Conservation (phyloP, 2,797 vertebrate species). For the Staurois parvus region DNA sequence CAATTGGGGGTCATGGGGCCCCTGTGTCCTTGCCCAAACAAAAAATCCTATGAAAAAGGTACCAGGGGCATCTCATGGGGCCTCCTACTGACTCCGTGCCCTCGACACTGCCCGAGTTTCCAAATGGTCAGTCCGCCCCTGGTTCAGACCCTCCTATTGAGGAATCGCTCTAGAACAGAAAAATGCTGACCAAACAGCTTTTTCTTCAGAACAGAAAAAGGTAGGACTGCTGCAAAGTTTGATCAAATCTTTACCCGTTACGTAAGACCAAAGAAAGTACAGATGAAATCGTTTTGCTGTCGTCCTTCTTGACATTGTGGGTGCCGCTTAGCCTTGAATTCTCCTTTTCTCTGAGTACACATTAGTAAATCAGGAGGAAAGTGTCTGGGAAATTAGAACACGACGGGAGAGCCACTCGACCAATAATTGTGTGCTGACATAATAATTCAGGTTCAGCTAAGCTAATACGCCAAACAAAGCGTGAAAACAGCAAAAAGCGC, state of each 20-base stretch:
- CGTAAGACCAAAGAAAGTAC: not conserved
- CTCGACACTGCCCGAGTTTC: too few species aligned
- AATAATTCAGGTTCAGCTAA: constrained; percentile 34
- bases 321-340: not conserved
- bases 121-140: too few species aligned
- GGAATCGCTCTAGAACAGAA: too few species aligned
- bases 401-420: not conserved
- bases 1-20: too few species aligned
- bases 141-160: too few species aligned
- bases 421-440: constrained; percentile 48
- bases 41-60: too few species aligned
- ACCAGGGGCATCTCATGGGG: too few species aligned
- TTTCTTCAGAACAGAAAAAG: too few species aligned
- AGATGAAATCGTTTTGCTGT: not conserved
- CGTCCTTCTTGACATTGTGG: not conserved
- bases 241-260: not conserved
- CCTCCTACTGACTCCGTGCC: too few species aligned
- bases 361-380: constrained; percentile 8
- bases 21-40: too few species aligned
- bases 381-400: constrained; percentile 3
- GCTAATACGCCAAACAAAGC: constrained; percentile 22
- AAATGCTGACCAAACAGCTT: too few species aligned
- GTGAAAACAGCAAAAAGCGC: constrained; percentile 23
- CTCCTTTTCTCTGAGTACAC: not conserved
- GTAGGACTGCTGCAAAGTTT: too few species aligned